phyloP scores from a whole-genome alignment of 2,888 invertebrate species.

The Campopleginae sp. region DNA sequence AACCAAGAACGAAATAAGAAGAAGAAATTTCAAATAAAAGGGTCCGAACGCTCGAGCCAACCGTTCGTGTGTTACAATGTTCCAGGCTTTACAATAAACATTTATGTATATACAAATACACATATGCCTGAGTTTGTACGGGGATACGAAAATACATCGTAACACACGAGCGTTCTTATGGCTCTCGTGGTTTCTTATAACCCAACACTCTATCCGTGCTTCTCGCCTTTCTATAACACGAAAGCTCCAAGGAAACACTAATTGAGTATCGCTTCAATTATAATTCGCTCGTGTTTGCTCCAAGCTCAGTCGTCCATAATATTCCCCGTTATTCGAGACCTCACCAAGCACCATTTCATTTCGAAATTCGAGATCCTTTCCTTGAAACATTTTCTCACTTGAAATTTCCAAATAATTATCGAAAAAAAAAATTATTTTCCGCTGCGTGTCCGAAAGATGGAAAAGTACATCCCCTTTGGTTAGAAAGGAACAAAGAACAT shows the following conservation, averaged over 20 bases:
- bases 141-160: background rate
- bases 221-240: conserved; percentile 17
- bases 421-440: background rate
- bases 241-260: conserved; percentile 47
- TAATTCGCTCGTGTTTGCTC: conserved; percentile 36
- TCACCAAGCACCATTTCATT: background rate
- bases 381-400: background rate
- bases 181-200: conserved; percentile 39
- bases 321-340: background rate
- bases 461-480: background rate
- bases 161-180: background rate
- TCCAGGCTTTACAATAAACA: conserved; percentile 58
- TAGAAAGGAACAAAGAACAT: no score
- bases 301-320: background rate
- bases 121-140: background rate
- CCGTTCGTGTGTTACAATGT: conserved; percentile 62
- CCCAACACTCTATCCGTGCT: conserved; percentile 64
- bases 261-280: conserved; percentile 53
- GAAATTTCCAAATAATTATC: background rate
- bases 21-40: conserved; percentile 30
- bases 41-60: conserved; percentile 25
- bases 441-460: background rate
- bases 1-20: conserved; percentile 12
- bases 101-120: background rate
- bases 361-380: conserved; percentile 8